phyloP scores from a whole-genome alignment of 2,113 vertebrate species.

The Psammodynastes pulverulentus region DNA sequence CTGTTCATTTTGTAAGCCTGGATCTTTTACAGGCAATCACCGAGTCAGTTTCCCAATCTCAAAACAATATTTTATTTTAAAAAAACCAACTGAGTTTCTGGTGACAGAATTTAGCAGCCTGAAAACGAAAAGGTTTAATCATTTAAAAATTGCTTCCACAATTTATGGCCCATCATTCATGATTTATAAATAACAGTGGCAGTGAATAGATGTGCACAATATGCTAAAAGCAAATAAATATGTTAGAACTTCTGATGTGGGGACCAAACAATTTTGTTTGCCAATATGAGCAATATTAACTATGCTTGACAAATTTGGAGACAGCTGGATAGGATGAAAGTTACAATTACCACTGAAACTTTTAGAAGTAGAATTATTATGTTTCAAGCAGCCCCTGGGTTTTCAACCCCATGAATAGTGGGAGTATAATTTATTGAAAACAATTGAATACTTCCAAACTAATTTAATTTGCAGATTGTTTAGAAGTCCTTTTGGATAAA shows the following conservation, averaged over 20 bases:
- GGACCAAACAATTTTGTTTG: neutral
- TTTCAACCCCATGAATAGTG: neutral
- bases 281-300: neutral
- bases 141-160: neutral
- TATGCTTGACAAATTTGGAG: neutral
- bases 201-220: neutral
- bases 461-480: neutral
- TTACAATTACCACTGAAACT: neutral
- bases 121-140: neutral
- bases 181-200: neutral
- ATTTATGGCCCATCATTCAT: neutral
- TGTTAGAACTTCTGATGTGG: neutral
- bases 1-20: neutral
- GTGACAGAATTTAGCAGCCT: neutral
- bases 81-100: neutral
- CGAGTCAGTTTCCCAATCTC: neutral
- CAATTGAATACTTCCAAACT: neutral
- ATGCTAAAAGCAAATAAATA: neutral
- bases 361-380: neutral
- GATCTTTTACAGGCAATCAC: neutral
- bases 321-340: neutral
- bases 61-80: neutral
- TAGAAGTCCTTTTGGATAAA: neutral
- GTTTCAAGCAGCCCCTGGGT: neutral
- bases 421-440: neutral